Evolutionary conservation across 2,113 vertebrate genomes (phyloP), one percentile per base, ranked within the genome.

Genomic region (Pteropus alecto): DNA sequence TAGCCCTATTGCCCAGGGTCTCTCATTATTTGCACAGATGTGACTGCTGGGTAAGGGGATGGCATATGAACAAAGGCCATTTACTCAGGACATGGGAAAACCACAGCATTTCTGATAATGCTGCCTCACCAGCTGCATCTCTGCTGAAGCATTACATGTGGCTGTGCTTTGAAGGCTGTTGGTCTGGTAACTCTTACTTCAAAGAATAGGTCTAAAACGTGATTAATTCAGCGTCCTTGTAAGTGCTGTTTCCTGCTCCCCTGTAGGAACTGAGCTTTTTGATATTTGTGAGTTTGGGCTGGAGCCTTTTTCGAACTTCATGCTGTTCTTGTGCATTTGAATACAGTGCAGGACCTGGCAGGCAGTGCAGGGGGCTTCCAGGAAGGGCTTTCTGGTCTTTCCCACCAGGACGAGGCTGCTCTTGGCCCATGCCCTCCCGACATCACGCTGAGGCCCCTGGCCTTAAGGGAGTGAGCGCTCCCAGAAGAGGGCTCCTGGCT

Each of bases 21-120:
- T 96, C 85, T 96, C 82, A 85, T 41, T 97, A 61, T 61, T 78
- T 86, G 96, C 96, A 94, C 41, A 33, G 63, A 96, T 92, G 51
- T 71, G 71, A 65, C 96, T 95, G 85, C 95, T 91, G 92, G 96
- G 54, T 78, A 67, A 98, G 98, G 97, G 97, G 96, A 98, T 95
- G 93, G 95, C 81, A 90, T 94, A 92, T 85, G 97, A 98, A 95
- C 95, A 56, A 8, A 84, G 97, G 90, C 73, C 94, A 74, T 92
- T 88, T 97, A 95, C 93, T 86, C 82, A 87, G 95, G 94, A 58
- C 92, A 56, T 97, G 97, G 97, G 98, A 98, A 98, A 98, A 96
- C 98, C 97, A 95, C 95, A 97, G 93, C 95, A 93, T 98, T 98
- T 97, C 95, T 98, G 98, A 96, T 97, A 96, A 97, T 96, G 94